Conservation (phyloP, 2,888 invertebrate genomes). For the Thyatira batis region DNA sequence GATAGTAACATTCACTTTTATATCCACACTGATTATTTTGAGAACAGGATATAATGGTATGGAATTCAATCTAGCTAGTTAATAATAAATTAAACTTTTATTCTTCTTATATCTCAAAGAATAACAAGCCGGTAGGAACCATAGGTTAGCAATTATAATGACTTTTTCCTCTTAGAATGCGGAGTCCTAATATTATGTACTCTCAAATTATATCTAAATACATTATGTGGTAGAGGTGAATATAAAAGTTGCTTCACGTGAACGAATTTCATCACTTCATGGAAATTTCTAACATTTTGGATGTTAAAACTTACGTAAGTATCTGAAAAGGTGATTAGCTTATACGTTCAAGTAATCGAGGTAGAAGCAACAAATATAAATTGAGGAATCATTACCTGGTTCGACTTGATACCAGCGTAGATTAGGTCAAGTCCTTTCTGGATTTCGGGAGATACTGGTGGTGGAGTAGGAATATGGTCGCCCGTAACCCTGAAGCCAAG, state of each 20-base stretch:
- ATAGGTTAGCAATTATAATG: no score
- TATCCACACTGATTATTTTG: neutral
- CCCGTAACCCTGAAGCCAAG: conserved; percentile 91
- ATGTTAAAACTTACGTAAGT: neutral
- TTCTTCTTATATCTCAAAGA: neutral
- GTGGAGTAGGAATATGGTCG: conserved; percentile 92
- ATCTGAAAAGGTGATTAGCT: conserved; percentile 6
- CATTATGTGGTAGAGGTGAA: no score
- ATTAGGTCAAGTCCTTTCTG: conserved; percentile 94
- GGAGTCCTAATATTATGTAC: no score
- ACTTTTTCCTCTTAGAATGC: no score
- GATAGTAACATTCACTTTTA: neutral
- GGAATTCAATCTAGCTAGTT: neutral
- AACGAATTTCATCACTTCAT: neutral
- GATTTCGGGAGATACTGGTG: conserved; percentile 91
- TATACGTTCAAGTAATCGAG: no score
- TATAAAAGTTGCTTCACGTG: neutral
- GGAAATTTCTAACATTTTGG: neutral
- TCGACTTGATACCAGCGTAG: conserved; percentile 89
- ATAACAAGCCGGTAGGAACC: neutral
- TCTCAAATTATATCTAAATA: no score
- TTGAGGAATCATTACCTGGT: conserved; percentile 48
- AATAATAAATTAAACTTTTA: no score
- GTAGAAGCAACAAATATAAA: neutral
- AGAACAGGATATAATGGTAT: neutral